Conservation (phyloP, 2,888 invertebrate species). For the Microchrysa polita region DNA sequence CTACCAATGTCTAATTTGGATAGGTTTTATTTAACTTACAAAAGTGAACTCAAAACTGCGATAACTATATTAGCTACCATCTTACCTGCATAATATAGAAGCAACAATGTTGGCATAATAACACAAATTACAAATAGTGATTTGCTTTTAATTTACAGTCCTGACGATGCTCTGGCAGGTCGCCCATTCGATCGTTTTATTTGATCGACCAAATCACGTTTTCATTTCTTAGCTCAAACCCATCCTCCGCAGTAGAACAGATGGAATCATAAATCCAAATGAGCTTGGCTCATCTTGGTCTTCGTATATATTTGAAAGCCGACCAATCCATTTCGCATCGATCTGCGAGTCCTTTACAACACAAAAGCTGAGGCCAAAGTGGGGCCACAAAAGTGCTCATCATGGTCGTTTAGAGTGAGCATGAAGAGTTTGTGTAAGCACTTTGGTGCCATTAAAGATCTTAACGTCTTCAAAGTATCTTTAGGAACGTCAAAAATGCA, state of each 20-base stretch:
- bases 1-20: no score
- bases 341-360: background rate
- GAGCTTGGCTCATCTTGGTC: conserved; percentile 3
- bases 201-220: conserved; percentile 27
- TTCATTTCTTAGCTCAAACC: background rate
- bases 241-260: conserved; percentile 14
- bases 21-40: no score
- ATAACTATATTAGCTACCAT: background rate
- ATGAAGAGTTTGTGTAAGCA: conserved; percentile 43
- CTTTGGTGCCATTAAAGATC: conserved; percentile 27
- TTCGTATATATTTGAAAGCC: no score
- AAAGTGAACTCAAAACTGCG: no score
- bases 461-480: conserved; percentile 10
- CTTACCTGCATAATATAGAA: background rate
- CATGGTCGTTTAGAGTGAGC: conserved; percentile 37
- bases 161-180: conserved; percentile 17
- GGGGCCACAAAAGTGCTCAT: conserved; percentile 29
- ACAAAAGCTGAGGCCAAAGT: background rate
- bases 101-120: conserved; percentile 38
- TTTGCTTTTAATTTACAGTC: conserved; percentile 39
- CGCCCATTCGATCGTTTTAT: background rate
- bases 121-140: conserved; percentile 23
- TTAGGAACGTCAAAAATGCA: conserved; percentile 3
- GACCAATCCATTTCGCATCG: no score
- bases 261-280: conserved; percentile 27